These are phyloP conservation scores for Trissolcus brochymenae DNA, from an alignment of 2,888 invertebrate species.

Conservation along the genomic window DNA sequence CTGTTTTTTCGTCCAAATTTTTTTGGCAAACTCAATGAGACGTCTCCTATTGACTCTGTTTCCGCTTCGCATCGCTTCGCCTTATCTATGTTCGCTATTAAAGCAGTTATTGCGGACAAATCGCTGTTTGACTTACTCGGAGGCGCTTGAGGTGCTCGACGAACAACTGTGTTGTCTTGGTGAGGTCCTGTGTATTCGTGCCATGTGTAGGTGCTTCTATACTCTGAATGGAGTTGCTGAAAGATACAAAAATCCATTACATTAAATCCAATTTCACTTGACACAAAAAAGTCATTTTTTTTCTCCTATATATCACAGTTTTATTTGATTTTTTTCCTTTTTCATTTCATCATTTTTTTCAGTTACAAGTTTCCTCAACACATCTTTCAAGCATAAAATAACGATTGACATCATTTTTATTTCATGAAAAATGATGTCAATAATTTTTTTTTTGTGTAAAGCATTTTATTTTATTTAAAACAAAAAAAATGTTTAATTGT, in stretches of 20 bases:
- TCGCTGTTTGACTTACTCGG: slow-evolving; percentile 70
- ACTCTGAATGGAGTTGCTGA: slow-evolving; percentile 92
- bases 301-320: background rate
- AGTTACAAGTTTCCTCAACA: too few relatives aligned
- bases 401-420: too few relatives aligned
- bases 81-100: too few relatives aligned
- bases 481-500: too few relatives aligned
- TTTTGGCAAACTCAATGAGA: too few relatives aligned
- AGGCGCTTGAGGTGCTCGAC: slow-evolving; percentile 81
- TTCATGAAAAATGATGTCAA: too few relatives aligned
- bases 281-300: background rate
- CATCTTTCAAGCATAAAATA: too few relatives aligned
- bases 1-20: too few relatives aligned
- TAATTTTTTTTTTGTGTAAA: too few relatives aligned
- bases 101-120: slow-evolving; percentile 6
- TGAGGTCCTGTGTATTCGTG: slow-evolving; percentile 89
- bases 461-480: too few relatives aligned
- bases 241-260: slow-evolving; percentile 61
- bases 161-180: slow-evolving; percentile 82
- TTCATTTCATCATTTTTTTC: background rate
- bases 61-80: too few relatives aligned
- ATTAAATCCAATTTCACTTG: slow-evolving; percentile 5
- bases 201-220: slow-evolving; percentile 96
- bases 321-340: background rate
- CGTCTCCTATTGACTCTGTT: too few relatives aligned